Evolutionary conservation across 2,113 vertebrate genomes (phyloP).

Genomic region (Bos indicus): DNA sequence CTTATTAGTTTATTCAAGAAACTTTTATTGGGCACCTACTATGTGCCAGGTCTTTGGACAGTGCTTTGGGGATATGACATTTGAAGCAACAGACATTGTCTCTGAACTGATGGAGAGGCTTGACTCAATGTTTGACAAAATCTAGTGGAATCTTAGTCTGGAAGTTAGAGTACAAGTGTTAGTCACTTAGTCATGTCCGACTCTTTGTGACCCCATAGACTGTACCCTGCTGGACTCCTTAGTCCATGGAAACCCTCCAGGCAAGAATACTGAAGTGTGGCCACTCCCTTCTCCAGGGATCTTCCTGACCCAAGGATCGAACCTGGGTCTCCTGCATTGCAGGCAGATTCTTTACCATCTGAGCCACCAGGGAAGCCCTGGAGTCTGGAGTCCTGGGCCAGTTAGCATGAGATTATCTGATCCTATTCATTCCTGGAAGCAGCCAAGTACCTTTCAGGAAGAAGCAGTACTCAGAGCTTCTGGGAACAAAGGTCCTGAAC

Average conservation of each 20-base stretch:
- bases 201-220: neutral
- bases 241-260: neutral
- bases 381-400: neutral
- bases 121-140: neutral
- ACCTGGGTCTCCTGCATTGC: neutral
- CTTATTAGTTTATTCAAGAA: neutral
- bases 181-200: neutral
- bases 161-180: neutral
- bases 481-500: neutral
- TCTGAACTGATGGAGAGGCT: too few species aligned
- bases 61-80: neutral
- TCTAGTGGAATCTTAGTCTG: neutral
- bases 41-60: too few species aligned
- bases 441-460: neutral
- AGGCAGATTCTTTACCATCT: neutral
- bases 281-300: neutral
- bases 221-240: neutral
- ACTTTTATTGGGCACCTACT: neutral
- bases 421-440: neutral
- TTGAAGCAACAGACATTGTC: neutral
- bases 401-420: too few species aligned
- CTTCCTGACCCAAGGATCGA: neutral
- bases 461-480: neutral
- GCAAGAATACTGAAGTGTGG: neutral
- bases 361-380: neutral